Conservation (phyloP, 2,888 invertebrate species). For the Bedellia somnulentella region DNA sequence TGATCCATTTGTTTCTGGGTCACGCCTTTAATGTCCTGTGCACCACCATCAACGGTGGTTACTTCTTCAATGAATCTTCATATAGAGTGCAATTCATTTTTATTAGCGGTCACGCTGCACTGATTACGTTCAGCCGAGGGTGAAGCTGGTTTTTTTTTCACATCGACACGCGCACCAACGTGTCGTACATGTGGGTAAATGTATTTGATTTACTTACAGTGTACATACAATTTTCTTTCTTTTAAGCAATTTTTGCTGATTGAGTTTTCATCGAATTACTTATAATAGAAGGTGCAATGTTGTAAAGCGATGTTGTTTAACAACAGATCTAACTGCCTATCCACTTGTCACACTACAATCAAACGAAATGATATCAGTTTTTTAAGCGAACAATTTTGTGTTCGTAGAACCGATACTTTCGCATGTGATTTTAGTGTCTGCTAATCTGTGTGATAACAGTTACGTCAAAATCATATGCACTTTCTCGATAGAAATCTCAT, state of each 20-base stretch:
- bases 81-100: slow-evolving; percentile 43
- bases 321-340: no score
- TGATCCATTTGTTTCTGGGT: slow-evolving; percentile 57
- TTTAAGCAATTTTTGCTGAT: slow-evolving; percentile 17
- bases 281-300: slow-evolving; percentile 28
- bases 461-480: no score
- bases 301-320: slow-evolving; percentile 13
- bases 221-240: slow-evolving; percentile 35
- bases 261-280: slow-evolving; percentile 22
- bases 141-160: slow-evolving; percentile 32
- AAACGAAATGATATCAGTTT: no score
- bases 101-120: slow-evolving; percentile 51
- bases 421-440: no score
- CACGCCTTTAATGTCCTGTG: slow-evolving; percentile 20
- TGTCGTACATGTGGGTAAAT: slow-evolving; percentile 18
- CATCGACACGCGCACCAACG: slow-evolving; percentile 15
- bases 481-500: no score
- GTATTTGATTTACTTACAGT: slow-evolving; percentile 20
- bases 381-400: no score
- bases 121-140: slow-evolving; percentile 25
- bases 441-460: no score
- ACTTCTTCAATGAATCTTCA: slow-evolving; percentile 42
- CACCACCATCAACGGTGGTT: slow-evolving; percentile 43
- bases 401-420: no score
- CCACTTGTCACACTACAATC: no score